A percentile compares a stretch with the other conserved stretches of the same genome.
Conservation (phyloP, 2,113 vertebrate species). For the Oreochromis niloticus region DNA sequence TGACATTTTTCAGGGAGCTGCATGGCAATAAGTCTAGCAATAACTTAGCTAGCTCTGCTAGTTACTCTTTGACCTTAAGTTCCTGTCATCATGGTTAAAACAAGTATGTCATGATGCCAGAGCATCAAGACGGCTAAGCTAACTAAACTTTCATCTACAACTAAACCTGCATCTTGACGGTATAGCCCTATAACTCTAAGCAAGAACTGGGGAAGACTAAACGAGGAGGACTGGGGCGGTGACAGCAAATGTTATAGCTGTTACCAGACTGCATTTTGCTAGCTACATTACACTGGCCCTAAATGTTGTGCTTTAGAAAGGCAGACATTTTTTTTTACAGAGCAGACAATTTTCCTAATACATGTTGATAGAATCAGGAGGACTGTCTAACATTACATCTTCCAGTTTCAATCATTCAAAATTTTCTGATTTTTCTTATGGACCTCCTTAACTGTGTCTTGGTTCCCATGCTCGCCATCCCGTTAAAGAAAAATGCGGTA, state of each 20-base stretch:
- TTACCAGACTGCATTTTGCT: background rate
- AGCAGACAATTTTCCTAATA: background rate
- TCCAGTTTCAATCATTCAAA: background rate
- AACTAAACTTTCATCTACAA: background rate
- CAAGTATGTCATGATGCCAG: background rate
- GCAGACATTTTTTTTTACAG: background rate
- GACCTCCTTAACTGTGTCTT: background rate
- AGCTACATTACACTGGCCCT: background rate
- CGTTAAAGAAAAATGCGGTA: background rate
- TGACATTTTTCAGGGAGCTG: background rate
- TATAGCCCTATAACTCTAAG: background rate
- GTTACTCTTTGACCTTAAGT: background rate
- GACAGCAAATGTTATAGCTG: background rate
- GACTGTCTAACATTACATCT: background rate
- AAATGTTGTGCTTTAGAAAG: background rate
- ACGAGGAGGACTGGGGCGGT: background rate
- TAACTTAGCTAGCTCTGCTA: background rate
- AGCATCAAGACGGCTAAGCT: background rate
- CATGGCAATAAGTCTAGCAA: background rate
- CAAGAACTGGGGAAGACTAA: background rate
- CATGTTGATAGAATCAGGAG: background rate
- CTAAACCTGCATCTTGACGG: background rate
- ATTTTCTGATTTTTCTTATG: background rate
- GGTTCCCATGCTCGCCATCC: background rate
- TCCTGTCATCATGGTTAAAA: background rate